phyloP scores from a whole-genome alignment of 2,888 invertebrate species.

The Tetheella fluctuosa region DNA sequence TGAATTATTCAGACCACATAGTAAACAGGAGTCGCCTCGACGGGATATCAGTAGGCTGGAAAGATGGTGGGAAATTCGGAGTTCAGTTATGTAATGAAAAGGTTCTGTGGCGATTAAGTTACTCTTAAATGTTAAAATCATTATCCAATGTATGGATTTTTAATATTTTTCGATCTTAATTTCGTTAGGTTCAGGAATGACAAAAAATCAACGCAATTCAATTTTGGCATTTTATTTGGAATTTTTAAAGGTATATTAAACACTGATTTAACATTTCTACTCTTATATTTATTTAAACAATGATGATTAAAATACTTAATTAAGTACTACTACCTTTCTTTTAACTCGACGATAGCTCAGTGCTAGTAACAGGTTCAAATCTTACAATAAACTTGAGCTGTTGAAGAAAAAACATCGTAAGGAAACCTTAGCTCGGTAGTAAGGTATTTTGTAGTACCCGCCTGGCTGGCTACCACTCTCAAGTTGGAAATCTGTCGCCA shows the following conservation, averaged over 20 bases:
- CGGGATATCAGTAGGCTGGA: constrained; percentile 18
- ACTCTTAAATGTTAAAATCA: too few species aligned
- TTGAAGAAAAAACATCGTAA: too few species aligned
- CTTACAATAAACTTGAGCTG: too few species aligned
- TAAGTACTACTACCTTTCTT: neutral
- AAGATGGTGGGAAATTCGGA: constrained; percentile 27
- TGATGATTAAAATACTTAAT: neutral
- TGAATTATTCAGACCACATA: constrained; percentile 52
- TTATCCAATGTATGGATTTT: too few species aligned
- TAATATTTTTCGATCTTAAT: neutral
- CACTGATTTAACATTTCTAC: constrained; percentile 23
- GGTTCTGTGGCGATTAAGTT: neutral
- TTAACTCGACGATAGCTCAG: too few species aligned
- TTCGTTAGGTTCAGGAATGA: neutral
- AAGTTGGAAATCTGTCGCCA: too few species aligned
- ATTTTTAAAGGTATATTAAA: constrained; percentile 36
- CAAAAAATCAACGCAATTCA: constrained; percentile 15
- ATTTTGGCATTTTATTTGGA: constrained; percentile 38
- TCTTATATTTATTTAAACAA: neutral
- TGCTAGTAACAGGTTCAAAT: too few species aligned
- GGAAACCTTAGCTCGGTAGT: too few species aligned
- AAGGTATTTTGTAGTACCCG: too few species aligned
- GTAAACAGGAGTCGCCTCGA: neutral
- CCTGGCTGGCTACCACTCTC: too few species aligned
- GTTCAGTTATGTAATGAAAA: constrained; percentile 4